Evolutionary conservation across 2,113 vertebrate genomes (phyloP).

Genomic region (Ivindomyrus marchei): DNA sequence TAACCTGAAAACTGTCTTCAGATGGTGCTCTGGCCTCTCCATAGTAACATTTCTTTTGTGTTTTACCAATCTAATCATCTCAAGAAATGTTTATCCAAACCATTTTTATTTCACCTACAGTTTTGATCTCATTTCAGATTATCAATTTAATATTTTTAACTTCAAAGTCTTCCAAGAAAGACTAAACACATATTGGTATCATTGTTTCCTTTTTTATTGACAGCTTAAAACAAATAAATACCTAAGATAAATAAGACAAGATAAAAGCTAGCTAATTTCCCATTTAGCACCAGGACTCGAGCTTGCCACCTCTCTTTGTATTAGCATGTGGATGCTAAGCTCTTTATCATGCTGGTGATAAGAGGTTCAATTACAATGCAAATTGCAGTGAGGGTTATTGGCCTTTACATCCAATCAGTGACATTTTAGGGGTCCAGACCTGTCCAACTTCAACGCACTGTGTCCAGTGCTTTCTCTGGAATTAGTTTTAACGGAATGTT

Average conservation of each 20-base stretch:
- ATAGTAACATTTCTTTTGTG: background rate
- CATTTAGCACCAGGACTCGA: background rate
- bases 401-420: background rate
- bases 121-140: background rate
- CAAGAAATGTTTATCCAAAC: background rate
- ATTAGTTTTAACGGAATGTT: background rate
- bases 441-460: background rate
- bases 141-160: background rate
- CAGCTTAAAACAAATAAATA: slow-evolving; percentile 3
- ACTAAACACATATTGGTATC: background rate
- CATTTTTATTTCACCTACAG: background rate
- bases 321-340: slow-evolving; percentile 13
- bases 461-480: background rate
- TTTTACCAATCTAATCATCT: background rate
- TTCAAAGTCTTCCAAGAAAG: background rate
- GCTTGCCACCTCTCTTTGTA: background rate
- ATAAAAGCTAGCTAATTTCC: slow-evolving; percentile 1
- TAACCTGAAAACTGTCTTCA: background rate
- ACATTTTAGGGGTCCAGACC: background rate
- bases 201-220: background rate
- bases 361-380: slow-evolving; percentile 21
- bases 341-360: slow-evolving; percentile 14
- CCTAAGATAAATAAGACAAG: background rate
- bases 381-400: background rate
- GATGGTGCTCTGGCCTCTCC: background rate